A percentile compares a stretch with the other conserved stretches of the same genome.
Evolutionary conservation across 1,140 invertebrate genomes (phyloP).

Genomic region (Anagrus nilaparvatae): DNA sequence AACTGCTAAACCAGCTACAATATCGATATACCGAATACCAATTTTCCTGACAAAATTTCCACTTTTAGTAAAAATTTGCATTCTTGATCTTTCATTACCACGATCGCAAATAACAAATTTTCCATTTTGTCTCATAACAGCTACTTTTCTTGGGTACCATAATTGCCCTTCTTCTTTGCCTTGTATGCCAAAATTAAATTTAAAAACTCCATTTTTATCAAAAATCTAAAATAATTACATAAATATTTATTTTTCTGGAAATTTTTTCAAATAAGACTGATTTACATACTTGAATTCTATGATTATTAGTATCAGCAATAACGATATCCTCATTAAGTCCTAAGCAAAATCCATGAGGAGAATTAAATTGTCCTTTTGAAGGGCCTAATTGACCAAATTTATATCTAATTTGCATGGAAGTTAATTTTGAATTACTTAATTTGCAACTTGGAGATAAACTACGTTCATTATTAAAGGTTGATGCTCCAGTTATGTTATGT

Average conservation of each 20-base stretch:
- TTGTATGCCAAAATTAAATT: constrained; percentile 79
- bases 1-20: constrained; percentile 87
- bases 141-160: constrained; percentile 93
- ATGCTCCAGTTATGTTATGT: constrained; percentile 27
- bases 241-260: constrained; percentile 8
- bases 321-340: constrained; percentile 89
- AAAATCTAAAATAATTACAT: constrained; percentile 54
- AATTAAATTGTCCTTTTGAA: constrained; percentile 87
- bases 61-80: constrained; percentile 91
- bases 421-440: constrained; percentile 52
- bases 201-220: constrained; percentile 77
- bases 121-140: constrained; percentile 74
- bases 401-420: constrained; percentile 75
- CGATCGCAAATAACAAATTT: constrained; percentile 94
- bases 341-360: constrained; percentile 92
- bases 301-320: constrained; percentile 92
- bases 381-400: constrained; percentile 90
- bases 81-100: constrained; percentile 87
- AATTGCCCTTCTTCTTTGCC: constrained; percentile 91
- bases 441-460: constrained; percentile 50
- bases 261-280: constrained; percentile 5
- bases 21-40: constrained; percentile 88
- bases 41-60: constrained; percentile 86
- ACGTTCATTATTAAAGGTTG: too few relatives aligned
- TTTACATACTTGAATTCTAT: constrained; percentile 71